Base-by-base conservation (phyloP, 30 jellyfish, hydroid and myxozoan genomes). In the Aurelia sp. region DNA sequence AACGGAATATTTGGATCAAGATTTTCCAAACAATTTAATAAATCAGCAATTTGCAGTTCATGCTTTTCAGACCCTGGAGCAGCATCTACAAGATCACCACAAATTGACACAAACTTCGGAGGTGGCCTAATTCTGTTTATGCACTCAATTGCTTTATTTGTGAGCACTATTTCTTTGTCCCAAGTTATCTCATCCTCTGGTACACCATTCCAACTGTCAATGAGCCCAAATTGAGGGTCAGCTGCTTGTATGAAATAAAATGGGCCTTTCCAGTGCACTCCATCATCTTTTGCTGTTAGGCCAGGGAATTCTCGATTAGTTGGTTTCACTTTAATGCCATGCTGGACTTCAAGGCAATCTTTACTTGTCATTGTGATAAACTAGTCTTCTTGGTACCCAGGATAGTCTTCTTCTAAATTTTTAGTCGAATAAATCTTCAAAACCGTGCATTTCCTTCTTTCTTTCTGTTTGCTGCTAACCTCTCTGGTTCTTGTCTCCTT, bases 61-160 rank as follows among this genome's bases (percentile, higher is more conserved):
- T 89, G 91, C 20, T 79, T 59, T 40, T n/a, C 73, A 13, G 89
- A 76, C 17, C 84, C 92, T n/a, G 97, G 97, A 13, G 72, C 85
- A n/a, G 96, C 98, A 87, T 93, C 92, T 57, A 93, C 96, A 13
- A 93, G 88, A 60, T 93, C 98, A 22, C 98, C 98, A 82, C 97
- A 93, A 9, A 93, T 92, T 8, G 93, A 51, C 53, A 93, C 93
- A 84, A 93, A 93, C 60, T 93, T 88, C 37, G 98, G 98, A 47
- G 66, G 62, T 31, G 98, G 98, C 13, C 33, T n/a, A 20, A 93
- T 37, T 44, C 52, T 66, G 77, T 93, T 93, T 27, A 83, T 90
- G 23, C 79, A 78, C 44, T 88, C 86, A 21, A 87, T 64, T 13
- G 98, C 96, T 51, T 78, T 68, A 60, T 81, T 83, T 11, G 98